Percentiles rank a stretch among this genome's conserved stretches.
phyloP scores from a whole-genome alignment of 2,888 invertebrate species.

The Watsonalla cultraria region DNA sequence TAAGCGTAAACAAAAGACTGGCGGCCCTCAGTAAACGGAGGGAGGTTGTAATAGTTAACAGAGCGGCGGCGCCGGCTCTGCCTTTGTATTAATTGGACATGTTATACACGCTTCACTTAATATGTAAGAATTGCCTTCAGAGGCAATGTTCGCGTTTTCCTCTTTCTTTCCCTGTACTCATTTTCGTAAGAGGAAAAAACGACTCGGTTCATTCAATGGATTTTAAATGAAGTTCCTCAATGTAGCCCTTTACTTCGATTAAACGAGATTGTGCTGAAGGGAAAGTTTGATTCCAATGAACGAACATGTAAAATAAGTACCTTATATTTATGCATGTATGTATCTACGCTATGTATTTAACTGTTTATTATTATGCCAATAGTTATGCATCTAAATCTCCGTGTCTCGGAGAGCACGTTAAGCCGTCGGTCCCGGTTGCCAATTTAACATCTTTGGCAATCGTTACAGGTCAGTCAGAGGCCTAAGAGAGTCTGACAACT shows the following conservation, averaged over 20 bases:
- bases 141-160: slow-evolving; percentile 35
- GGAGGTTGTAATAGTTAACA: slow-evolving; percentile 68
- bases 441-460: too few species aligned
- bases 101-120: slow-evolving; percentile 69
- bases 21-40: slow-evolving; percentile 60
- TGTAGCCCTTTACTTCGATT: background rate
- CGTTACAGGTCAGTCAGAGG: too few species aligned
- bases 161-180: slow-evolving; percentile 35
- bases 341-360: too few species aligned
- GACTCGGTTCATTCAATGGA: background rate
- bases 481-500: too few species aligned
- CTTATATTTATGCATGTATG: too few species aligned
- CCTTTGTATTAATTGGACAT: slow-evolving; percentile 71
- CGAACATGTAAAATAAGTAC: too few species aligned
- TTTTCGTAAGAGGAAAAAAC: slow-evolving; percentile 20
- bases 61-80: slow-evolving; percentile 52
- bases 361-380: too few species aligned
- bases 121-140: slow-evolving; percentile 56
- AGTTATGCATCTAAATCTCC: too few species aligned
- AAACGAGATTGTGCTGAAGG: background rate
- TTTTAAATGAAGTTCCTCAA: background rate
- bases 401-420: too few species aligned
- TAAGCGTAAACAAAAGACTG: slow-evolving; percentile 75
- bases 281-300: too few species aligned
- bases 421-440: too few species aligned